Percentiles rank a stretch among this genome's conserved stretches.
Conservation (phyloP, 2,797 vertebrate species). For the Distichodus sexfasciatus region DNA sequence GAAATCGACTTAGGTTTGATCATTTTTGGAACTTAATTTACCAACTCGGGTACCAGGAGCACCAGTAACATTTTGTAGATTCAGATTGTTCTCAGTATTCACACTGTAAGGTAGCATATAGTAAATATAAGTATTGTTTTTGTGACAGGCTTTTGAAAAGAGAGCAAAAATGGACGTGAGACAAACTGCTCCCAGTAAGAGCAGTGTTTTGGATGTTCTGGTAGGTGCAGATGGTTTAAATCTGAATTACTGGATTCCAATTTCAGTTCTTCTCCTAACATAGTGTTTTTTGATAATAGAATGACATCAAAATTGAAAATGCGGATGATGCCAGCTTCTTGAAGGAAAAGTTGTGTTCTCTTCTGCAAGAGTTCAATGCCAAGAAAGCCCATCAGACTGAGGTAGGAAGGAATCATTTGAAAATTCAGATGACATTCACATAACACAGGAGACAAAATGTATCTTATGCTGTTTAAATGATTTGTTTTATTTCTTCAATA, state of each 20-base stretch:
- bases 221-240: conserved; percentile 60
- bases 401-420: conserved; percentile 51
- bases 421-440: not conserved
- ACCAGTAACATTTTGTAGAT: too few species aligned
- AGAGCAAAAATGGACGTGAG: conserved; percentile 35
- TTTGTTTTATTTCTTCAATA: conserved; percentile 38
- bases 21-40: too few species aligned
- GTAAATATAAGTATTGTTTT: too few species aligned
- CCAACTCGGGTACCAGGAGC: too few species aligned
- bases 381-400: conserved; percentile 58
- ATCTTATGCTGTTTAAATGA: conserved; percentile 15
- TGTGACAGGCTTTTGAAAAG: conserved; percentile 47
- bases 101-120: not conserved
- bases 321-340: conserved; percentile 74
- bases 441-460: too few species aligned
- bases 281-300: conserved; percentile 54
- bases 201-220: conserved; percentile 65
- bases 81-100: not conserved
- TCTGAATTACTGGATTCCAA: not conserved
- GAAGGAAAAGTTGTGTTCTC: conserved; percentile 69
- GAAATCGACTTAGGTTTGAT: too few species aligned
- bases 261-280: not conserved
- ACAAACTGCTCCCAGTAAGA: conserved; percentile 29
- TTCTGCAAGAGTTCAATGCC: conserved; percentile 75
- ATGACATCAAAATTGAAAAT: conserved; percentile 72